These are phyloP conservation scores for Tauraco erythrolophus DNA, from an alignment of 2,113 vertebrate species.

Conservation along the genomic window DNA sequence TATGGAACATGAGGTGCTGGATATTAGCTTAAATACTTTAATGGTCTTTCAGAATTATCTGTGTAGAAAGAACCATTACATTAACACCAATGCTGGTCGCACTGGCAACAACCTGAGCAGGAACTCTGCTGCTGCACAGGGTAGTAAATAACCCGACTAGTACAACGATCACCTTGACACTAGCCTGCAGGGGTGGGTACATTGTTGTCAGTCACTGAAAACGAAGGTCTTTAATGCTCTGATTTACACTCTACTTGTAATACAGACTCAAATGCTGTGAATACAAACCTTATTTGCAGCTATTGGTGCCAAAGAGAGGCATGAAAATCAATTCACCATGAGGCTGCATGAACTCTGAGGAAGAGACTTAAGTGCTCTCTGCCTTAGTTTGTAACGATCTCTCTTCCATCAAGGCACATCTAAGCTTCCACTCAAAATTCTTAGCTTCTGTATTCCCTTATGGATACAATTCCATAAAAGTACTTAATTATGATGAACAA, in stretches of 20 bases:
- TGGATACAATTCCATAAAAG: background rate
- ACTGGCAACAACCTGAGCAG: constrained; percentile 84
- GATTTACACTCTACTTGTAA: background rate
- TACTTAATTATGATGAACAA: background rate
- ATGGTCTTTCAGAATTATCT: constrained; percentile 72
- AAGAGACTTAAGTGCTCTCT: constrained; percentile 42
- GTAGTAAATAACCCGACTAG: constrained; percentile 73
- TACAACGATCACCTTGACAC: background rate
- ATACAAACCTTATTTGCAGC: background rate
- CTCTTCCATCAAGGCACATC: constrained; percentile 35
- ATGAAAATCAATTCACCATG: background rate
- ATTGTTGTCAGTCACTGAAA: background rate
- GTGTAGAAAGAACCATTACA: constrained; percentile 87
- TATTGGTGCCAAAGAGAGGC: constrained; percentile 37
- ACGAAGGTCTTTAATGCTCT: background rate
- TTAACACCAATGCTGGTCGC: constrained; percentile 58
- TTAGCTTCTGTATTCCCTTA: constrained; percentile 60
- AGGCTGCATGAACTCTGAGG: constrained; percentile 6
- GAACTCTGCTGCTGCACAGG: constrained; percentile 84
- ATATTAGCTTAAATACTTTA: background rate
- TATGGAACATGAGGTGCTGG: background rate
- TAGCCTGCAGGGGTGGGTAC: background rate
- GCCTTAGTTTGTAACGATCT: constrained; percentile 39
- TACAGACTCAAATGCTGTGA: background rate
- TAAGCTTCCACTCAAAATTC: constrained; percentile 59